Conservation (phyloP, 1,140 invertebrate species). For the Micrasema longulum region DNA sequence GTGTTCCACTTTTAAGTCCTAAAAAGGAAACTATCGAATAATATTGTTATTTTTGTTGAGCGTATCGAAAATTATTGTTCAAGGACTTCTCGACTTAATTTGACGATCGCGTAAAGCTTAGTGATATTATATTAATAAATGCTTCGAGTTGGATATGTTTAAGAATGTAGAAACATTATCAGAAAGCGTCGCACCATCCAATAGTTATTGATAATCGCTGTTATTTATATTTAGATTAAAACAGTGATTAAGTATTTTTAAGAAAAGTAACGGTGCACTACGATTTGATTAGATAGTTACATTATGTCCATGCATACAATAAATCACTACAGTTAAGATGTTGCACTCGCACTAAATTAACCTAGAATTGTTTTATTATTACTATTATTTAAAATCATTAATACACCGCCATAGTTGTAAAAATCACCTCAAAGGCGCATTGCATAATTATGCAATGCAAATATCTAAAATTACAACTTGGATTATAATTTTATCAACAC, state of each 20-base stretch:
- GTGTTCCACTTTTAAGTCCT: constrained; percentile 43
- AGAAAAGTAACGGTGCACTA: constrained; percentile 17
- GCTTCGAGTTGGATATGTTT: constrained; percentile 10
- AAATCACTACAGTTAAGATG: constrained; percentile 16
- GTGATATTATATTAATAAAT: not conserved
- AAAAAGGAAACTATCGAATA: constrained; percentile 51
- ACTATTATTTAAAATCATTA: too few species aligned
- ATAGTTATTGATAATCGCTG: not conserved
- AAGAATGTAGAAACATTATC: not conserved
- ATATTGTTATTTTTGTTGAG: constrained; percentile 11
- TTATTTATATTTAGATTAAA: too few species aligned
- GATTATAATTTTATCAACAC: too few species aligned
- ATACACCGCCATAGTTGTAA: too few species aligned
- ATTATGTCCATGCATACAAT: constrained; percentile 17
- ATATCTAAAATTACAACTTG: too few species aligned
- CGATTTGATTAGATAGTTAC: constrained; percentile 18
- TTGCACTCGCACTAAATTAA: constrained; percentile 10
- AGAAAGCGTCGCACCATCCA: constrained; percentile 21
- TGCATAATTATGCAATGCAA: too few species aligned
- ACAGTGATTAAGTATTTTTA: not conserved
- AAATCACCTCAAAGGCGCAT: too few species aligned
- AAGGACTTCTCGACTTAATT: not conserved
- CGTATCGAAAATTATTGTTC: not conserved
- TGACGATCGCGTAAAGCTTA: constrained; percentile 6
- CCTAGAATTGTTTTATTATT: too few species aligned